Evolutionary conservation across 1,140 invertebrate genomes (phyloP), one percentile per base, ranked within the genome.

Genomic region (Nymphalis io): DNA sequence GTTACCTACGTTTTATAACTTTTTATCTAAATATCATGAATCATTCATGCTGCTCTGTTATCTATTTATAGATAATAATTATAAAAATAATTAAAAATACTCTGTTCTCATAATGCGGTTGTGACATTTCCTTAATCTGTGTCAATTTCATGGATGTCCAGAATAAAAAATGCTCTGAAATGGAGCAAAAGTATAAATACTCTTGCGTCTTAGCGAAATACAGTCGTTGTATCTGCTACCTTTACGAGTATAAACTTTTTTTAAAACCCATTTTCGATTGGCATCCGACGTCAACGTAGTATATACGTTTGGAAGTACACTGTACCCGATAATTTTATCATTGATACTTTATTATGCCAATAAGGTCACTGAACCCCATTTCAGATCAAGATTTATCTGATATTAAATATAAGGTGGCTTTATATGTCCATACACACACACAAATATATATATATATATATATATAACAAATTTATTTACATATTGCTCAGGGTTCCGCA

Each of bases 401-500:
- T 55, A 55, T 23, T 12, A 33, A 55, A 15, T 55, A n/a, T 15
- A 55, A 55, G n/a, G 51, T 13, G 23, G 23, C 15, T 55, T 15
- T 27, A 44, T 44, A 18, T 8, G 20, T 55, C 51, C 51, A 55
- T 3, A 55, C 21, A 55, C 21, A 18, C 20, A 51, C 8, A 51
- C 5, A 33, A 33, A 33, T 33, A 33, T 33, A 33, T 33, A 33
- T 33, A 33, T 27, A 27, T 33, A 33, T 6, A 33, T 33, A 33
- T 33, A 33, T 33, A 8, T 33, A 33, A 33, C 20, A 15, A 27
- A 23, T 15, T 5, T 27, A 55, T 27, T 55, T 55, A 23, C 20
- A 23, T 65, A 42, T 57, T 21, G 48, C 38, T 59, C 38, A 39
- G 68, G 68, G 60, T 70, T 70, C 68, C 68, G 60, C 13, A 63